These are phyloP conservation scores for Masnerella sp. DNA, from an alignment of 2,888 invertebrate species.

Conservation along the genomic window DNA sequence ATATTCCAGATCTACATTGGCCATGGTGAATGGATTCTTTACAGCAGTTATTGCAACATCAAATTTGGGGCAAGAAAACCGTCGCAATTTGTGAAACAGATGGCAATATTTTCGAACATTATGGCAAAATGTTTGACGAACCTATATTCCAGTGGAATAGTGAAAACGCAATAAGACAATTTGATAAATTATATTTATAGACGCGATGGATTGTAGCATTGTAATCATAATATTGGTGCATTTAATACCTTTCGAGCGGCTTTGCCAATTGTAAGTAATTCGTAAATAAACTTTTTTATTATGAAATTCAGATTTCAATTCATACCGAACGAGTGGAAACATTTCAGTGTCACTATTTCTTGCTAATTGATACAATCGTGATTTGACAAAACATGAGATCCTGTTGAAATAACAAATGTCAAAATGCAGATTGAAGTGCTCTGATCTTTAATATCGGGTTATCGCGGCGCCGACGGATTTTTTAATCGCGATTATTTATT, in stretches of 20 bases:
- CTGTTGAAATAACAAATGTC: slow-evolving; percentile 42
- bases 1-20: slow-evolving; percentile 41
- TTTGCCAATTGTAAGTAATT: slow-evolving; percentile 43
- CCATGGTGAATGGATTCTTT: slow-evolving; percentile 49
- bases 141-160: slow-evolving; percentile 1
- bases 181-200: slow-evolving; percentile 56
- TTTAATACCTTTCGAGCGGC: slow-evolving; percentile 48
- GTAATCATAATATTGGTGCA: slow-evolving; percentile 53
- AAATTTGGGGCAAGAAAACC: slow-evolving; percentile 47
- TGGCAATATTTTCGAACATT: slow-evolving; percentile 41
- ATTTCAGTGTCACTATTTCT: too few species aligned
- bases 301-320: slow-evolving; percentile 1
- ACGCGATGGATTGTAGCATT: slow-evolving; percentile 36
- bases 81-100: slow-evolving; percentile 46
- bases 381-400: slow-evolving; percentile 16
- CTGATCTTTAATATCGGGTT: slow-evolving; percentile 26
- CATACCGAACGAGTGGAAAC: too few species aligned
- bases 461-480: slow-evolving; percentile 5
- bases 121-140: slow-evolving; percentile 7
- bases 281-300: slow-evolving; percentile 54
- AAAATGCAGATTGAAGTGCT: slow-evolving; percentile 23
- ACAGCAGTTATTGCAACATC: slow-evolving; percentile 47
- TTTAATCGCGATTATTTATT: background rate
- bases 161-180: slow-evolving; percentile 38
- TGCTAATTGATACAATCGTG: too few species aligned